These are phyloP conservation scores for Drosophila anomalata DNA, from an alignment of 2,888 invertebrate species.

Conservation along the genomic window DNA sequence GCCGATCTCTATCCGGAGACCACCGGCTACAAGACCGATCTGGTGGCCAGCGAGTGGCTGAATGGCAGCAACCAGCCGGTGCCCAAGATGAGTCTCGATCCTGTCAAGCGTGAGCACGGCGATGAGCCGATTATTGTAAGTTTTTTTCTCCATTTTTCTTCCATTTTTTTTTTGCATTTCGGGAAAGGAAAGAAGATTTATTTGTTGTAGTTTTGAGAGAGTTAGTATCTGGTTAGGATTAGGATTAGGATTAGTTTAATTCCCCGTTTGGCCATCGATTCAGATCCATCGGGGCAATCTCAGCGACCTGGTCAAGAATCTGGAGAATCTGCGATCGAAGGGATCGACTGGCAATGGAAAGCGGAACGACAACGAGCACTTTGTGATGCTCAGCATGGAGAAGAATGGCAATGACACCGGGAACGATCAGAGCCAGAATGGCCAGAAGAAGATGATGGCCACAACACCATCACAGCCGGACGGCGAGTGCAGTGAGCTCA, in stretches of 20 bases:
- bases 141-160: conserved; percentile 41
- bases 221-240: conserved; percentile 4
- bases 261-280: conserved; percentile 15
- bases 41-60: conserved; percentile 93
- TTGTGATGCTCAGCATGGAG: conserved; percentile 64
- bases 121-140: conserved; percentile 87
- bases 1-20: conserved; percentile 97
- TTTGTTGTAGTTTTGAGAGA: not conserved
- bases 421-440: conserved; percentile 37
- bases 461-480: conserved; percentile 84
- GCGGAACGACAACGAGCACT: conserved; percentile 69
- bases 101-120: conserved; percentile 88
- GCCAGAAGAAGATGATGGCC: conserved; percentile 32
- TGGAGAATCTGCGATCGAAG: conserved; percentile 81
- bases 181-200: too few species aligned
- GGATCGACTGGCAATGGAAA: conserved; percentile 23
- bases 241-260: conserved; percentile 20
- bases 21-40: conserved; percentile 90
- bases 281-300: conserved; percentile 84
- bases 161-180: too few species aligned
- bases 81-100: conserved; percentile 93
- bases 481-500: conserved; percentile 82
- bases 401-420: conserved; percentile 63
- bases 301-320: conserved; percentile 82
- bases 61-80: conserved; percentile 90